phyloP scores from a whole-genome alignment of 2,797 vertebrate species.

The Distichodus sexfasciatus region DNA sequence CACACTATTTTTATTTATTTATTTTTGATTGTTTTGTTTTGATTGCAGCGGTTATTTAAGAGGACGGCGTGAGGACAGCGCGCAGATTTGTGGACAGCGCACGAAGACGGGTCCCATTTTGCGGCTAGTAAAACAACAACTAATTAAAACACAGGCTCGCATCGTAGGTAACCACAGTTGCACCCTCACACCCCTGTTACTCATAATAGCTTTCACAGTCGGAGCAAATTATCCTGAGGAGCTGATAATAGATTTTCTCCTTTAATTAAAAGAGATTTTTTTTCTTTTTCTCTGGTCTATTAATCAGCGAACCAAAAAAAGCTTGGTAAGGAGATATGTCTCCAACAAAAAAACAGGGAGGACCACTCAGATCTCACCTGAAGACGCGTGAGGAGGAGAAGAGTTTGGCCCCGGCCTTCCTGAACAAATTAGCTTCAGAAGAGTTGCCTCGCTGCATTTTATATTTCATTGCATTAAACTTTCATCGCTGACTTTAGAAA shows the following conservation, averaged over 20 bases:
- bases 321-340: constrained; percentile 55
- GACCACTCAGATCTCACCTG: constrained; percentile 36
- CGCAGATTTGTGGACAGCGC: constrained; percentile 39
- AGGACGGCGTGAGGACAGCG: constrained; percentile 6
- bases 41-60: constrained; percentile 24
- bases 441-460: constrained; percentile 10
- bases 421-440: constrained; percentile 34
- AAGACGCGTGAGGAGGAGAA: constrained; percentile 9
- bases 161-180: constrained; percentile 62
- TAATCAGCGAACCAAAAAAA: constrained; percentile 59
- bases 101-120: constrained; percentile 43
- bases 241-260: constrained; percentile 64
- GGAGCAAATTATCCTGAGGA: constrained; percentile 62
- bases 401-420: constrained; percentile 19
- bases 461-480: neutral
- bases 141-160: constrained; percentile 61
- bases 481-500: neutral
- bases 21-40: constrained; percentile 27
- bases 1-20: too few relatives aligned
- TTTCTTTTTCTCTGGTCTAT: constrained; percentile 58
- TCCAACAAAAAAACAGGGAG: constrained; percentile 34
- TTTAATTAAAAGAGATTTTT: constrained; percentile 60
- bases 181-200: constrained; percentile 57
- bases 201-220: constrained; percentile 60
- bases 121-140: constrained; percentile 54